Percentiles rank a stretch among this genome's conserved stretches.
phyloP scores from a whole-genome alignment of 2,888 invertebrate genomes.

The Drosophila lacicola region DNA sequence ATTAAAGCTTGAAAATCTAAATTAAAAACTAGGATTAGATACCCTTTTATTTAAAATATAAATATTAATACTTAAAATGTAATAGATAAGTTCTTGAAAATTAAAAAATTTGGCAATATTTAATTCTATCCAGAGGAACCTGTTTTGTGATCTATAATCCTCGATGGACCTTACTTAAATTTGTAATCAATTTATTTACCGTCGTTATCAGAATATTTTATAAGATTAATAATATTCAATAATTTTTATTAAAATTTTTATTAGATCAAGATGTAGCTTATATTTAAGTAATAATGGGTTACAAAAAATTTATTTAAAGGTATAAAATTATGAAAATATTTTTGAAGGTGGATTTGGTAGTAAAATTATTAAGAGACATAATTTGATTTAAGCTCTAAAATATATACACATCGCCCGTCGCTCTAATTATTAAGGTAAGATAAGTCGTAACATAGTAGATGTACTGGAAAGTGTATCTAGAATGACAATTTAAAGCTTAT shows the following conservation, averaged over 20 bases:
- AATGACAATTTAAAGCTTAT: constrained; percentile 88
- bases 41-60: too few species aligned
- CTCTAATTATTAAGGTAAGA: constrained; percentile 18
- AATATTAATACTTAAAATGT: too few species aligned
- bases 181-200: constrained; percentile 39
- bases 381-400: constrained; percentile 88
- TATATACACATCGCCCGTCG: constrained; percentile 58
- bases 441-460: constrained; percentile 72
- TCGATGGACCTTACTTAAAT: background rate
- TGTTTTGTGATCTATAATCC: too few species aligned
- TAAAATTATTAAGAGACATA: constrained; percentile 87
- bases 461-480: constrained; percentile 86
- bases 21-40: too few species aligned
- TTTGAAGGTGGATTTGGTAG: constrained; percentile 89
- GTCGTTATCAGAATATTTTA: constrained; percentile 10
- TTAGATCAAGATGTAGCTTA: constrained; percentile 88
- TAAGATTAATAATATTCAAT: constrained; percentile 9
- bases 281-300: constrained; percentile 88
- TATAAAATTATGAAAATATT: constrained; percentile 86
- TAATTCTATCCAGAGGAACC: too few species aligned
- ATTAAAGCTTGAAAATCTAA: too few species aligned
- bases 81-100: too few species aligned
- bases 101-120: too few species aligned
- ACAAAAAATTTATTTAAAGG: constrained; percentile 87
- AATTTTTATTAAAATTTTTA: constrained; percentile 85